Base-by-base conservation (phyloP, 1,140 invertebrate genomes). In the Ylistrum balloti region DNA sequence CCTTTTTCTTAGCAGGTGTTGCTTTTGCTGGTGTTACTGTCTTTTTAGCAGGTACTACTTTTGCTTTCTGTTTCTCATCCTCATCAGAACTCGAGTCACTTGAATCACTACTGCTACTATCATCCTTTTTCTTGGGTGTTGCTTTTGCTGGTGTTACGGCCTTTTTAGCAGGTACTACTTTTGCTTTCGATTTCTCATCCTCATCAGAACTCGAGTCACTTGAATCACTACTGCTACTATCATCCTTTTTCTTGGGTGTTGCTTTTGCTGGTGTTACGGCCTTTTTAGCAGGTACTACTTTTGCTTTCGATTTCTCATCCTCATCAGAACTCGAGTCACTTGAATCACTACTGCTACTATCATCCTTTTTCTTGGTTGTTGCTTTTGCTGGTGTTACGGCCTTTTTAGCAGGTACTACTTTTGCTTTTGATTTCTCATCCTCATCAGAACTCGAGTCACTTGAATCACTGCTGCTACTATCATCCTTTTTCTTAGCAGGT, bases 81-180 rank as follows among this genome's bases (percentile, higher is more conserved):
- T 88, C 74, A 88, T 91, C 88, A 20, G 89, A 91, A 90, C 85
- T 88, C 38, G 41, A 45, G 41, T 91, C 90, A 22, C 91, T 92
- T 33, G 91, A 92, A 33, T 92, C 92, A 35, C 88, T 85, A 11
- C 87, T 89, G 85, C 91, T n/a, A n/a, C n/a, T 92, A 9, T n/a
- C 33, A 33, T 89, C 88, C 11, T 86, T 34, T 88, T 90, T 86
- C 20, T 90, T 90, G 33, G 85, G 33, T 7, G 28, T n/a, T 33
- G 86, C 20, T 45, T 86, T 89, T 17, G 41, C 35, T 56, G 86
- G 28, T n/a, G 89, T 74, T 9, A 13, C 35, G 5, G 41, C 7
- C 41, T 45, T 45, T 88, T 88, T 89, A 48, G 88, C 38, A 35
- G 88, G 17, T 88, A 38, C 48, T 45, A 33, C 38, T 74, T 89